Evolutionary conservation across 2,113 vertebrate species (phyloP).

Genomic region (Lathamus discolor): DNA sequence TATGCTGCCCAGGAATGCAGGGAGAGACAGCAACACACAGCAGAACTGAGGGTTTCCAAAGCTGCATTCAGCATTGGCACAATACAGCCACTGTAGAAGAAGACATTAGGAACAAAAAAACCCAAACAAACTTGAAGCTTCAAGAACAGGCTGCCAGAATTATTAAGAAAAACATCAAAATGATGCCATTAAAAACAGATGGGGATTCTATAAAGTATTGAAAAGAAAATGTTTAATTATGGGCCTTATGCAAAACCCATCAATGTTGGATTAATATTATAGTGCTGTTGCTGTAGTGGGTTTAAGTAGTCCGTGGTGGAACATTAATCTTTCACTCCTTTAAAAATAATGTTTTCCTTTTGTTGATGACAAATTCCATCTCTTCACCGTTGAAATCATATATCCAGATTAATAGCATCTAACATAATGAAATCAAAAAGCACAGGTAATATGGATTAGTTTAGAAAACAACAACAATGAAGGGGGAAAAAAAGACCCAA

Average conservation of each 20-base stretch:
- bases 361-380: slow-evolving; percentile 81
- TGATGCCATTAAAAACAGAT: slow-evolving; percentile 85
- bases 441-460: slow-evolving; percentile 74
- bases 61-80: slow-evolving; percentile 68
- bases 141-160: slow-evolving; percentile 76
- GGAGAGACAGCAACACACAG: neutral
- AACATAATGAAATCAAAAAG: slow-evolving; percentile 72
- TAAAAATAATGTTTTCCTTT: slow-evolving; percentile 83
- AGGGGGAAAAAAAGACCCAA: neutral
- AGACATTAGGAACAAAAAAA: slow-evolving; percentile 77
- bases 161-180: slow-evolving; percentile 81
- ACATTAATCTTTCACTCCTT: slow-evolving; percentile 80
- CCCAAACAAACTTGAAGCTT: slow-evolving; percentile 74
- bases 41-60: slow-evolving; percentile 9
- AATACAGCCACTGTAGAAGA: slow-evolving; percentile 77
- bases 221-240: slow-evolving; percentile 87
- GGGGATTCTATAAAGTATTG: slow-evolving; percentile 80
- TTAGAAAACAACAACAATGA: slow-evolving; percentile 62
- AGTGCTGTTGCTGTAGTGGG: slow-evolving; percentile 72
- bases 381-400: slow-evolving; percentile 78
- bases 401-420: slow-evolving; percentile 73
- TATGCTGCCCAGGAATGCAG: neutral
- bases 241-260: slow-evolving; percentile 82
- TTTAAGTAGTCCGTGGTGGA: slow-evolving; percentile 79
- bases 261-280: slow-evolving; percentile 78